Percentiles rank a stretch among this genome's conserved stretches.
These are phyloP conservation scores for Allygus modestus DNA, from an alignment of 2,888 invertebrate species.

Conservation along the genomic window DNA sequence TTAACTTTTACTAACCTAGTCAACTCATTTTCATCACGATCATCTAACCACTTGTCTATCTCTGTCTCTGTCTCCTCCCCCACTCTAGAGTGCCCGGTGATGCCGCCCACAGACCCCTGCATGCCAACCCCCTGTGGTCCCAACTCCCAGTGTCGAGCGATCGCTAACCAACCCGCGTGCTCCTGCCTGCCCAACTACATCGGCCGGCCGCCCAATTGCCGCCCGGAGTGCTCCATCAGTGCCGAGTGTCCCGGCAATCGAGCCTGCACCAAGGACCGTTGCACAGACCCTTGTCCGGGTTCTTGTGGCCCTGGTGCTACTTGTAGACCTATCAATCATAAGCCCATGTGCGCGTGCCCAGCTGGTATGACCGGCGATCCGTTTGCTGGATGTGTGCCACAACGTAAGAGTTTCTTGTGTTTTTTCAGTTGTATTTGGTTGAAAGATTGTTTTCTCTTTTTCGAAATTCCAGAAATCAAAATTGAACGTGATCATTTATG, in stretches of 20 bases:
- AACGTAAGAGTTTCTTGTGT: constrained; percentile 70
- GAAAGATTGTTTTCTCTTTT: neutral
- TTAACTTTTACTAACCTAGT: neutral
- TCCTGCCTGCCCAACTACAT: constrained; percentile 72
- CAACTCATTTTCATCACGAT: neutral
- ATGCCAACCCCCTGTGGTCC: constrained; percentile 86
- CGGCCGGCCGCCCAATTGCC: constrained; percentile 73
- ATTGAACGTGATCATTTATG: too few relatives aligned
- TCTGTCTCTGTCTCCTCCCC: constrained; percentile 42
- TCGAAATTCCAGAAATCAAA: neutral
- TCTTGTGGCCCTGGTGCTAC: constrained; percentile 83
- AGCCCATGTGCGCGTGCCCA: constrained; percentile 81
- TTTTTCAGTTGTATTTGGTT: neutral
- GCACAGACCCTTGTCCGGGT: constrained; percentile 81
- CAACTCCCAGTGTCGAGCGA: constrained; percentile 78
- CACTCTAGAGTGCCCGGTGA: constrained; percentile 64
- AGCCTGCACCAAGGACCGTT: constrained; percentile 77
- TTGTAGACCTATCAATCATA: constrained; percentile 79
- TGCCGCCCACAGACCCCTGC: constrained; percentile 78
- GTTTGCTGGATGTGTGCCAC: constrained; percentile 76
- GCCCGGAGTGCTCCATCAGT: constrained; percentile 75
- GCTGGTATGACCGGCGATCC: constrained; percentile 81
- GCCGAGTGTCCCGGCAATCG: constrained; percentile 77
- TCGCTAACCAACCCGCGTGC: constrained; percentile 70
- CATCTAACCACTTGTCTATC: constrained; percentile 21